These are phyloP conservation scores for Labrus mixtus DNA, from an alignment of 2,113 vertebrate genomes.

Conservation along the genomic window DNA sequence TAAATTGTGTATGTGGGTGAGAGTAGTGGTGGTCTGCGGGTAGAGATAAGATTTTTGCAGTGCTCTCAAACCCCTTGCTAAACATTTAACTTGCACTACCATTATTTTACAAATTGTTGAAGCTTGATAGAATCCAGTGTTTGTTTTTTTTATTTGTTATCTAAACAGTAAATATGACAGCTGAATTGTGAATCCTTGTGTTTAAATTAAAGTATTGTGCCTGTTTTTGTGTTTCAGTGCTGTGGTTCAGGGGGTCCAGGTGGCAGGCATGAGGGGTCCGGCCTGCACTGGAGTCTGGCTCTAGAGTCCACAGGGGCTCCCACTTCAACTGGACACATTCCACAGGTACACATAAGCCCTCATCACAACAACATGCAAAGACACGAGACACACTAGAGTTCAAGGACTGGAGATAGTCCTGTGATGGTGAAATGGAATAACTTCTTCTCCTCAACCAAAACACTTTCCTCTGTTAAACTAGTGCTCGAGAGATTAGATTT, in stretches of 20 bases:
- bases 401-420: not conserved
- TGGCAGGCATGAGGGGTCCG: constrained; percentile 83
- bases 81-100: not conserved
- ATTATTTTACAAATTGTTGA: not conserved
- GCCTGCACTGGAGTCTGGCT: constrained; percentile 83
- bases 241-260: constrained; percentile 81
- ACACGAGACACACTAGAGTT: not conserved
- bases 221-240: constrained; percentile 66
- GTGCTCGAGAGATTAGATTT: not conserved
- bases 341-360: constrained; percentile 78
- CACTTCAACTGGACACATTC: constrained; percentile 86
- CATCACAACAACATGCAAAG: constrained; percentile 6
- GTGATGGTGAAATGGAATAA: constrained; percentile 19
- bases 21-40: not conserved
- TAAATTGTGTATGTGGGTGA: constrained; percentile 32
- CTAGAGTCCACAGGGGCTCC: constrained; percentile 83
- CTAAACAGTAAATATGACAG: not conserved
- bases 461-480: not conserved
- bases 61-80: not conserved
- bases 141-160: no score
- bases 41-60: not conserved
- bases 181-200: not conserved
- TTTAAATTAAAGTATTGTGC: constrained; percentile 18
- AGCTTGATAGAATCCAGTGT: not conserved
- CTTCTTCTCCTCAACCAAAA: constrained; percentile 3